Percentiles rank a stretch among this genome's conserved stretches.
Conservation (phyloP, 2,888 invertebrate genomes). For the Auanema freiburgensis region DNA sequence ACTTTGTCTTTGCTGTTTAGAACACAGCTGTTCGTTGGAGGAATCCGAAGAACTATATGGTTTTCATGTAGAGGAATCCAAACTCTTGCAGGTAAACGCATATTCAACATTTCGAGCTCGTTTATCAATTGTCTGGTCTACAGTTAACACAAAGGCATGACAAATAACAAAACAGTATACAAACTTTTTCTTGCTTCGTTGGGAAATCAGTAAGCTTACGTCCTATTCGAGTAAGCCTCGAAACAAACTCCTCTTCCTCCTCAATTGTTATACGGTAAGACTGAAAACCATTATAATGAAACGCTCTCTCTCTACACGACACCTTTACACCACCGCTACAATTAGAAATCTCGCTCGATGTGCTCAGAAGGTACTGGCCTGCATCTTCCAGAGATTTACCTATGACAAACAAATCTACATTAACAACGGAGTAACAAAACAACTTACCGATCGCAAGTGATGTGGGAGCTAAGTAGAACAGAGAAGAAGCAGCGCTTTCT, state of each 20-base stretch:
- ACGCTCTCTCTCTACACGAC: too few relatives aligned
- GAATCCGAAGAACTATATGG: slow-evolving; percentile 93
- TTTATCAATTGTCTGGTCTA: slow-evolving; percentile 19
- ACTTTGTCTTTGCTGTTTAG: slow-evolving; percentile 97
- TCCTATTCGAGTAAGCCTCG: slow-evolving; percentile 83
- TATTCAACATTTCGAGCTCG: slow-evolving; percentile 87
- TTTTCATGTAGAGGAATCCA: slow-evolving; percentile 88
- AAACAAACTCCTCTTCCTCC: slow-evolving; percentile 82
- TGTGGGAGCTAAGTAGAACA: slow-evolving; percentile 6
- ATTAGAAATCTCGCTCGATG: slow-evolving; percentile 72
- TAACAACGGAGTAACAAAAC: not conserved
- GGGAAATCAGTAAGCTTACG: slow-evolving; percentile 79
- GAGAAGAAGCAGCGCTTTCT: slow-evolving; percentile 19
- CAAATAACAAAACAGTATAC: too few relatives aligned
- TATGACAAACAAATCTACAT: not conserved
- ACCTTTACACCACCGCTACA: slow-evolving; percentile 72
- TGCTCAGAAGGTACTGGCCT: slow-evolving; percentile 16
- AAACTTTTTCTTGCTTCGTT: slow-evolving; percentile 83
- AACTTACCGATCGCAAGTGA: slow-evolving; percentile 15
- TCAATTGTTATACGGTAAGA: slow-evolving; percentile 70
- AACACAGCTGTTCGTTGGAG: slow-evolving; percentile 93
- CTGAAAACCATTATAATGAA: too few relatives aligned
- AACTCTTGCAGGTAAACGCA: slow-evolving; percentile 94
- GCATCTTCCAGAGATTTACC: too few relatives aligned
- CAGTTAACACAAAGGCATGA: not conserved